Conservation (phyloP, 2,888 invertebrate genomes). For the Drosophila percnosoma region DNA sequence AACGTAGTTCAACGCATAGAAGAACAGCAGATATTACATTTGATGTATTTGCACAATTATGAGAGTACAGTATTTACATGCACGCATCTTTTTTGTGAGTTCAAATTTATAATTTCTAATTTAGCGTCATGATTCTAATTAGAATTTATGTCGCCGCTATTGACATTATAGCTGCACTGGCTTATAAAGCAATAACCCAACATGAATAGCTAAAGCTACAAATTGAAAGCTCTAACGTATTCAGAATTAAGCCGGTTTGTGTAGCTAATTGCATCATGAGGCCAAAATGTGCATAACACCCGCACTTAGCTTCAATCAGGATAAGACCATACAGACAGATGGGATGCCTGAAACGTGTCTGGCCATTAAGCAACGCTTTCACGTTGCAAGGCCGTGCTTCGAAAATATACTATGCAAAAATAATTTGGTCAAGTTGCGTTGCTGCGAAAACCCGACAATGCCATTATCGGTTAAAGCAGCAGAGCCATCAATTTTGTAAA, state of each 20-base stretch:
- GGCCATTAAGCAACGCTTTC: slow-evolving; percentile 45
- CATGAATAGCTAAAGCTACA: neutral
- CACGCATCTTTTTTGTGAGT: neutral
- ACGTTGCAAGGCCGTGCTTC: slow-evolving; percentile 43
- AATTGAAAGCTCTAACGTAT: neutral
- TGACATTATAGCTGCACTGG: neutral
- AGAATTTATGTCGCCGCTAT: neutral
- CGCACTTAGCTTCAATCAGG: slow-evolving; percentile 4
- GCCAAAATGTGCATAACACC: slow-evolving; percentile 33
- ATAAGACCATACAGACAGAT: slow-evolving; percentile 23
- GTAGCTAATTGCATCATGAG: slow-evolving; percentile 44
- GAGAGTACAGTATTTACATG: neutral
- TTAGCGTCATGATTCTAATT: neutral
- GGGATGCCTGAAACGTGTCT: slow-evolving; percentile 28
- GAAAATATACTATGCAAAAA: slow-evolving; percentile 45
- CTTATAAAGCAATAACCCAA: neutral
- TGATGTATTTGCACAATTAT: neutral
- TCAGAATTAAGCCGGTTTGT: slow-evolving; percentile 34
- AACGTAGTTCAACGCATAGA: neutral
- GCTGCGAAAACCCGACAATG: slow-evolving; percentile 26
- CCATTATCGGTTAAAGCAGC: slow-evolving; percentile 30
- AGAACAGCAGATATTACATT: neutral
- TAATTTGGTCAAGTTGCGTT: slow-evolving; percentile 62
- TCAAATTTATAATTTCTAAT: neutral
- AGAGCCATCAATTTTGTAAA: slow-evolving; percentile 47